Percentiles rank a stretch among this genome's conserved stretches.
These are phyloP conservation scores for Indri indri DNA, from an alignment of 2,113 vertebrate species.

Conservation along the genomic window DNA sequence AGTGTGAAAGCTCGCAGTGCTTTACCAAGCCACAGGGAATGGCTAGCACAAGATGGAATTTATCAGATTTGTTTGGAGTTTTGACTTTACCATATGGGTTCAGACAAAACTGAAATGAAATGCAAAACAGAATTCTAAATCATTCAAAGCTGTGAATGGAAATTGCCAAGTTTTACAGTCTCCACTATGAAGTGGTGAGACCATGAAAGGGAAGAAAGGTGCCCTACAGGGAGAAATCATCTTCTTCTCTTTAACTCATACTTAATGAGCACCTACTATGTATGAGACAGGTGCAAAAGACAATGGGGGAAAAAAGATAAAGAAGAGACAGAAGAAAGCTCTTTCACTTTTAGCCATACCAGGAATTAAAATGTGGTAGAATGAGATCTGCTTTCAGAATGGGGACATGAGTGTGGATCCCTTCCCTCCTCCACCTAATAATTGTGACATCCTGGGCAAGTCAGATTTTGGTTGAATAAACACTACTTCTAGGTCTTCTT, in stretches of 20 bases:
- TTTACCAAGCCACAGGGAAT: conserved; percentile 33
- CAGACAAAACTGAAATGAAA: conserved; percentile 78
- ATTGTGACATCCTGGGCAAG: background rate
- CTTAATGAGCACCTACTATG: background rate
- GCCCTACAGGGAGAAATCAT: background rate
- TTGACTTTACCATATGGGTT: conserved; percentile 78
- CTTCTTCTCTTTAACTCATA: background rate
- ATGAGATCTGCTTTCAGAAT: background rate
- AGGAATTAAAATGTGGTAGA: background rate
- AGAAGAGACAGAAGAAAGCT: background rate
- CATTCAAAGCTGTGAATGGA: conserved; percentile 66
- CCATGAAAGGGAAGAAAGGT: background rate
- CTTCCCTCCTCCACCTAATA: background rate
- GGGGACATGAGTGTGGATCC: rapidly evolving
- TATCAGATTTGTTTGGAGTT: conserved; percentile 68
- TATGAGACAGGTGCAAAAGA: background rate
- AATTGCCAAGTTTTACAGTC: conserved; percentile 68
- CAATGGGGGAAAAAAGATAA: background rate
- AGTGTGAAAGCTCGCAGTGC: background rate
- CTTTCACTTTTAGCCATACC: background rate
- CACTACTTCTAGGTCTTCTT: background rate
- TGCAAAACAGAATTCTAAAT: conserved; percentile 75
- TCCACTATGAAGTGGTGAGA: conserved; percentile 27
- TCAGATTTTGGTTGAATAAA: background rate
- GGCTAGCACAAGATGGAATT: conserved; percentile 57